phyloP scores from a whole-genome alignment of 2,888 invertebrate genomes.

The Eilema caniola region DNA sequence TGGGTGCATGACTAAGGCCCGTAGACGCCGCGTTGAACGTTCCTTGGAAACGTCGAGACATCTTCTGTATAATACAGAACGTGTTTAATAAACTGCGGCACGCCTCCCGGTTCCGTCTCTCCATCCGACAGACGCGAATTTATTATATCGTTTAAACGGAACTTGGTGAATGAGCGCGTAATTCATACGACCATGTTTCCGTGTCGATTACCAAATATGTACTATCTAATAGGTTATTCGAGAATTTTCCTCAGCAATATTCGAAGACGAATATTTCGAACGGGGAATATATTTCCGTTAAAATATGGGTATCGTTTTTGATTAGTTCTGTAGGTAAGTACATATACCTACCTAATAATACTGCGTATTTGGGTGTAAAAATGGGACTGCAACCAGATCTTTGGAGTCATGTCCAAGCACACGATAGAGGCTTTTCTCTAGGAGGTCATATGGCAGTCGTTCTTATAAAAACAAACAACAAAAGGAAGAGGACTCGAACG shows the following conservation, averaged over 20 bases:
- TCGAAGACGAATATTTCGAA: slow-evolving; percentile 1
- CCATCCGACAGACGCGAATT: slow-evolving; percentile 30
- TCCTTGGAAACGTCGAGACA: slow-evolving; percentile 15
- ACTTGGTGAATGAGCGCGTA: slow-evolving; percentile 30
- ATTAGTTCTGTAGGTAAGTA: not conserved
- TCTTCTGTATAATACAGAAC: slow-evolving; percentile 29
- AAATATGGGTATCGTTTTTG: not conserved
- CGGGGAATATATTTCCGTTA: not conserved
- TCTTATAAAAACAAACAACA: too few relatives aligned
- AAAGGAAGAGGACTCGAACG: too few relatives aligned
- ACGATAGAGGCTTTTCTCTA: too few relatives aligned
- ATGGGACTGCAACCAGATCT: too few relatives aligned
- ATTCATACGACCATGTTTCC: slow-evolving; percentile 35
- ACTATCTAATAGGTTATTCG: slow-evolving; percentile 12
- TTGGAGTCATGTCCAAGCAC: too few relatives aligned
- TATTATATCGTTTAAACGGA: slow-evolving; percentile 49
- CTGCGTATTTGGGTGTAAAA: too few relatives aligned
- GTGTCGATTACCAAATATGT: slow-evolving; percentile 35
- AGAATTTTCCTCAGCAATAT: slow-evolving; percentile 9
- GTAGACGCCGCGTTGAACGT: slow-evolving; percentile 12
- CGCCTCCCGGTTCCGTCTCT: slow-evolving; percentile 35
- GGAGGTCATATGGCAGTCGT: too few relatives aligned
- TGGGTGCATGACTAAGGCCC: slow-evolving; percentile 34
- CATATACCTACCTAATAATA: too few relatives aligned
- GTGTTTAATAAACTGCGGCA: slow-evolving; percentile 40